These are phyloP conservation scores for Prinia subflava DNA, from an alignment of 2,113 vertebrate genomes.

Conservation along the genomic window DNA sequence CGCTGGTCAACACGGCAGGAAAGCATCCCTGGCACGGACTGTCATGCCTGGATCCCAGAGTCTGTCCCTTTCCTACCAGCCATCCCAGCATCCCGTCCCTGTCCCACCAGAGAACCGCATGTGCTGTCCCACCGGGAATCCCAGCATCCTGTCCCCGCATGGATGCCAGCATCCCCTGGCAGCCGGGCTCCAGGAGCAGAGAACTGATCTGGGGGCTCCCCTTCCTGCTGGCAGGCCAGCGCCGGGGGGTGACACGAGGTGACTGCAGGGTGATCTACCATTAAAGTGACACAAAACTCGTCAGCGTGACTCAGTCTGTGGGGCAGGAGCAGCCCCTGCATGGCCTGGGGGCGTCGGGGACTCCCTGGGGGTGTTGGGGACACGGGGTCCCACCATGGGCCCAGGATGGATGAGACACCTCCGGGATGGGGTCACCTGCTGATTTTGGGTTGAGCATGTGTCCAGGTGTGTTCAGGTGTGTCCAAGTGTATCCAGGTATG, in stretches of 20 bases:
- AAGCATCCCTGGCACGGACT: background rate
- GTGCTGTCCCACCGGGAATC: background rate
- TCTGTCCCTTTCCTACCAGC: background rate
- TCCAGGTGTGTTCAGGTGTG: background rate
- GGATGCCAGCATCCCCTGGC: background rate
- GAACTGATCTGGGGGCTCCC: background rate
- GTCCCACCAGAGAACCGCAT: background rate
- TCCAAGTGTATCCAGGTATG: background rate
- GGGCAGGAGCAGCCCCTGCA: background rate
- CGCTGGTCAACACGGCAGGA: background rate
- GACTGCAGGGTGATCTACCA: accelerated
- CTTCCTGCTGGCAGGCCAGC: background rate
- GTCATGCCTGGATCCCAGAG: background rate
- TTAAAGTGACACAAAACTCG: background rate
- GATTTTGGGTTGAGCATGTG: background rate
- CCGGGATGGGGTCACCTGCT: background rate
- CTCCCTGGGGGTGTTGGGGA: background rate
- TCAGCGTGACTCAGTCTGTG: background rate
- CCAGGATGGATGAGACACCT: no score
- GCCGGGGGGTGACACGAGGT: background rate
- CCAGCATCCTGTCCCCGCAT: background rate
- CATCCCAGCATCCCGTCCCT: background rate
- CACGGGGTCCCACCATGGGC: accelerated
- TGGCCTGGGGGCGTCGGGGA: accelerated
- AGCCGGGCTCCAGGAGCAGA: background rate